Percentiles rank a stretch among this genome's conserved stretches.
phyloP scores from a whole-genome alignment of 2,113 vertebrate species.

The Atherinomorus stipes region DNA sequence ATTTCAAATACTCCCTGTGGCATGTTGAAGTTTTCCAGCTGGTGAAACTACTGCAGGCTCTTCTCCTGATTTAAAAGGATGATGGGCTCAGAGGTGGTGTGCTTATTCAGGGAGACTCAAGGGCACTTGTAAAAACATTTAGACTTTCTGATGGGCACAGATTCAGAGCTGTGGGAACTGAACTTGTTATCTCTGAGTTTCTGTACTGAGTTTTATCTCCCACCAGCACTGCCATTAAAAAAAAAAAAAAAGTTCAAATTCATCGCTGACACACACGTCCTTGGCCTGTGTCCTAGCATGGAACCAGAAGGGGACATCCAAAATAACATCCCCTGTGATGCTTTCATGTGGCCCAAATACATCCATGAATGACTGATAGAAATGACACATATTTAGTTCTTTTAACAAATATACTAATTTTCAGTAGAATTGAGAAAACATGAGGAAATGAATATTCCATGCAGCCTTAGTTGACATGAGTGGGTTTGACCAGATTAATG shows the following conservation, averaged over 20 bases:
- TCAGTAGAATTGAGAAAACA: background rate
- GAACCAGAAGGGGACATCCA: conserved; percentile 48
- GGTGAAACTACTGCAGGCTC: background rate
- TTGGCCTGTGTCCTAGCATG: conserved; percentile 48
- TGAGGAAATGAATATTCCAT: conserved; percentile 9
- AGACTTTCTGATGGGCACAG: conserved; percentile 21
- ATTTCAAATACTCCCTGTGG: conserved; percentile 1
- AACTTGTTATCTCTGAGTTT: conserved; percentile 41
- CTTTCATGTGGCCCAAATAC: conserved; percentile 46
- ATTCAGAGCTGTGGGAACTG: conserved; percentile 26
- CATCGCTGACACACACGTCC: conserved; percentile 34
- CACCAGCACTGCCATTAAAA: conserved; percentile 17
- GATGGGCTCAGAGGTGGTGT: background rate
- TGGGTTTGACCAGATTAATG: background rate
- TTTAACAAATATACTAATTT: background rate
- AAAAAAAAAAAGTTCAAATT: conserved; percentile 42
- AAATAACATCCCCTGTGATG: conserved; percentile 54
- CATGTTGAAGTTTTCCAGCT: background rate
- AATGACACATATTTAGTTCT: conserved; percentile 40
- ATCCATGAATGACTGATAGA: conserved; percentile 21
- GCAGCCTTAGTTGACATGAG: background rate
- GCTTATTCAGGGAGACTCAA: conserved; percentile 20
- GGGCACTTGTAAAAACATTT: conserved; percentile 31
- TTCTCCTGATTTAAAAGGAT: conserved; percentile 16
- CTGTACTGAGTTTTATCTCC: conserved; percentile 19